Percentiles rank a stretch among this genome's conserved stretches.
These are phyloP conservation scores for Apus apus DNA, from an alignment of 2,113 vertebrate genomes.

Conservation along the genomic window DNA sequence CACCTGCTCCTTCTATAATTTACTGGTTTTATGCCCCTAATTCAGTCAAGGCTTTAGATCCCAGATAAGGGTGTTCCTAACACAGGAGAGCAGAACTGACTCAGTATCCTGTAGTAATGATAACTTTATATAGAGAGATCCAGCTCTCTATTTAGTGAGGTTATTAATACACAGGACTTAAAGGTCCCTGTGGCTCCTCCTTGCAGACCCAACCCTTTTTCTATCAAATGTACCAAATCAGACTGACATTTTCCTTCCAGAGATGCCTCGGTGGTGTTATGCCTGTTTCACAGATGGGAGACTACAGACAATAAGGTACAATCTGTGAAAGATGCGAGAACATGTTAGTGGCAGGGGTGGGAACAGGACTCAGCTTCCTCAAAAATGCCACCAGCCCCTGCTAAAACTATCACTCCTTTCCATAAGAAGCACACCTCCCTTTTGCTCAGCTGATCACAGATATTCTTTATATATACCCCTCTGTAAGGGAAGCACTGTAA, in stretches of 20 bases:
- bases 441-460: neutral
- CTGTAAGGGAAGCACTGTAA: neutral
- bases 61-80: neutral
- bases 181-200: neutral
- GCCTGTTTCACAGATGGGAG: conserved; percentile 12
- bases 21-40: neutral
- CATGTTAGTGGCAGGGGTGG: neutral
- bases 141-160: neutral
- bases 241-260: conserved; percentile 1
- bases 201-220: neutral
- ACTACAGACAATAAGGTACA: neutral
- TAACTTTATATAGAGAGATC: neutral
- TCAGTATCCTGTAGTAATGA: too few species aligned
- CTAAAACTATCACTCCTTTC: neutral
- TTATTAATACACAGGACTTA: neutral
- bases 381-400: neutral
- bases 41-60: neutral
- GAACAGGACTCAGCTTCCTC: conserved; percentile 33
- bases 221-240: neutral
- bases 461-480: accelerated
- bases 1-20: neutral
- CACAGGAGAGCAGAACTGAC: neutral
- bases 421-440: neutral
- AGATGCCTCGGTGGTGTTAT: neutral
- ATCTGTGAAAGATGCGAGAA: conserved; percentile 59